Evolutionary conservation across 2,888 invertebrate genomes (phyloP), one percentile per base, ranked within the genome.

Genomic region (Diploptera punctata): DNA sequence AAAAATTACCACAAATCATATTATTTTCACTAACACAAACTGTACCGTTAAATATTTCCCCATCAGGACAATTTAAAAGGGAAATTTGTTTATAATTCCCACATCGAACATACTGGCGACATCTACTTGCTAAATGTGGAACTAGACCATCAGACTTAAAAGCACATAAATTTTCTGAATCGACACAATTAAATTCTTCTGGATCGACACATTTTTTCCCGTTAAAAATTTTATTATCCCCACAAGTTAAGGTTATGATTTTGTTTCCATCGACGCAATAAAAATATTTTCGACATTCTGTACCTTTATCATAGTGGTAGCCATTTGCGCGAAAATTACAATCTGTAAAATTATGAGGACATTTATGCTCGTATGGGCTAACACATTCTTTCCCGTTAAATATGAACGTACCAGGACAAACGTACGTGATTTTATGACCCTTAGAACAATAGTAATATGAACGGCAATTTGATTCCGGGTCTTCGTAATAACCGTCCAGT

Each of bases 201-300:
- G 83, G 79, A 29, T 83, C 82, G 16, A 87, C 86, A 79, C 88
- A 88, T 24, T 86, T 84, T 67, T 85, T 84, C 0, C 88, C 88
- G 81, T 89, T 87, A 80, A 88, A 89, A 67, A 87, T 84, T 78
- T 87, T 87, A 29, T 84, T 86, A 13, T 85, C 86, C 16, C 85
- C 83, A 74, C 89, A 89, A 0, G 86, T 86, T 2, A 88, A 78
- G 0, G 87, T 86, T 1, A 86, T 85, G 18, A 88, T 80, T 19
- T 86, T 84, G 77, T 88, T 87, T 0, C 85, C 85, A 43, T 86
- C 85, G 75, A 86, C 84, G 80, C 89, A 89, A 81, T 86, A 89
- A 78, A 86, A 87, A 79, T 88, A 89, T 77, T 87, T 87, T 75
- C 84, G 84, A 76, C 88, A 88, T 74, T 84, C 85, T 0, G 87